Evolutionary conservation across 2,113 vertebrate species (phyloP), one percentile per base, ranked within the genome.

Genomic region (Ictalurus furcatus): DNA sequence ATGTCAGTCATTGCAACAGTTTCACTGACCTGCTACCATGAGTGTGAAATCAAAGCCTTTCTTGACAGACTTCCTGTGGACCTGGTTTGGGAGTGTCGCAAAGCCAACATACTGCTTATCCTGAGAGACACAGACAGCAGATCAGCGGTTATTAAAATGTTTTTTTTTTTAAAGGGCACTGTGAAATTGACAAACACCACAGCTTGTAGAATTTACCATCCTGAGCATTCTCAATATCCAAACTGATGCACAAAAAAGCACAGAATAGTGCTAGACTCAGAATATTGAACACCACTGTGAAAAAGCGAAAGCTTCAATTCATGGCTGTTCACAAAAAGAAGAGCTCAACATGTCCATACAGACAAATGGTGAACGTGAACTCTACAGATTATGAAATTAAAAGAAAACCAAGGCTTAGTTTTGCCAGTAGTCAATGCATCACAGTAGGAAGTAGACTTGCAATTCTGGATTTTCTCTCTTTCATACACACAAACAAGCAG

Each of bases 91-190:
- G 82, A 99, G 96, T 6, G 98, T 99, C 87, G 98, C 98, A 59
- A 99, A 99, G 76, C 98, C 98, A 90, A 99, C 98, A 88, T 99
- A 99, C 94, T 99, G 98, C 93, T 99, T 99, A 94, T 99, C 98
- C 92, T 99, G 94, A 94, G 65, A 93, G 0, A 30, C n/a, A 89
- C 0, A 54, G 7, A 58, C 28, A 87, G 44, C 9, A 71, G n/a
- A 7, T 21, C 6, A 44, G 30, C 25, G 8, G 37, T 84, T n/a
- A 85, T 54, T 30, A 83, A 56, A 23, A 59, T 2, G 9, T 56
- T 14, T 0, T 56, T 48, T 5, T 48, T 48, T 48, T 48, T 48
- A 14, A 56, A 13, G 12, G 61, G 54, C 69, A 21, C 91, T 23
- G 34, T 28, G 4, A 48, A 56, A 58, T 12, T 44, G 7, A 34